Conservation (phyloP, 2,888 invertebrate species). For the Volucella zonaria region DNA sequence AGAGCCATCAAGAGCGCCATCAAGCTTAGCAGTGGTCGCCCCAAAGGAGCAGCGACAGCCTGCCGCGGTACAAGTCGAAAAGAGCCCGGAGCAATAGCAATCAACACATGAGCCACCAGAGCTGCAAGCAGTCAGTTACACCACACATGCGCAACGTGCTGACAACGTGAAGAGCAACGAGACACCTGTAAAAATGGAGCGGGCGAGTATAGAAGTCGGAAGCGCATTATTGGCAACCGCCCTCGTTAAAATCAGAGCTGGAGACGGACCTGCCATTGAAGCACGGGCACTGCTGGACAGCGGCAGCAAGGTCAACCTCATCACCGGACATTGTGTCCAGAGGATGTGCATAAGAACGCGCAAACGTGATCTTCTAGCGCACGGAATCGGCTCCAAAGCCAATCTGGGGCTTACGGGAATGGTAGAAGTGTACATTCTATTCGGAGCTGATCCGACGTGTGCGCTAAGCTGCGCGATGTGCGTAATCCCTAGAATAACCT, state of each 20-base stretch:
- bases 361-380: background rate
- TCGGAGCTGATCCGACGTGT: background rate
- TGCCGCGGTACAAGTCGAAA: background rate
- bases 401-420: constrained; percentile 6
- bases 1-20: background rate
- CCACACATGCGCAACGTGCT: too few relatives aligned
- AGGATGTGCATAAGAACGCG: background rate
- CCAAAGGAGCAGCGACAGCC: background rate
- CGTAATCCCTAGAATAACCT: background rate
- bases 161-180: background rate
- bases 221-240: constrained; percentile 9
- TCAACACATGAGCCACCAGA: background rate
- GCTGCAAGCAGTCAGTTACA: background rate
- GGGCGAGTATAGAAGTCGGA: background rate
- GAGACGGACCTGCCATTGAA: background rate
- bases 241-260: background rate
- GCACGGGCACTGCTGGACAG: constrained; percentile 14
- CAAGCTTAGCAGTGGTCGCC: background rate
- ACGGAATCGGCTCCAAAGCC: constrained; percentile 14
- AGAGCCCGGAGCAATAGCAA: background rate
- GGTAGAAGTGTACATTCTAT: background rate
- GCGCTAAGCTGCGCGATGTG: constrained; percentile 4
- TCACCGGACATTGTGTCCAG: background rate
- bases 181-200: background rate
- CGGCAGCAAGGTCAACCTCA: constrained; percentile 8